phyloP scores from a whole-genome alignment of 2,113 vertebrate genomes.

The Ptychochromis oligacanthus region DNA sequence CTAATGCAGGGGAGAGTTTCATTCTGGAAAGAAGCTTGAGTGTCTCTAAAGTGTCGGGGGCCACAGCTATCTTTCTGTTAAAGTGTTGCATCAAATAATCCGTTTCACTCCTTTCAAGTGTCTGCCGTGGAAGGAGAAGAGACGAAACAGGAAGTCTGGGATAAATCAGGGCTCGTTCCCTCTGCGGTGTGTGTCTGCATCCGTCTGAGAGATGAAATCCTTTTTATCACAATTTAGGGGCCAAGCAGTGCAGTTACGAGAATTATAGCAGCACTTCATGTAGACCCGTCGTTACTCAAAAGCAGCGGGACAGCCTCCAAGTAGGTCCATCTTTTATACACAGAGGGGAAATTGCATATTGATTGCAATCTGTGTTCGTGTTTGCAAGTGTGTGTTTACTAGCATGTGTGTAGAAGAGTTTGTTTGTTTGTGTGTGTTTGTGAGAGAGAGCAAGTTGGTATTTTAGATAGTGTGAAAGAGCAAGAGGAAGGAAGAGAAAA shows the following conservation, averaged over 20 bases:
- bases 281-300: conserved; percentile 71
- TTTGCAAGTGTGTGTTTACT: conserved; percentile 44
- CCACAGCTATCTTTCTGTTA: conserved; percentile 6
- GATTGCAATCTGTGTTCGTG: conserved; percentile 70
- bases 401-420: conserved; percentile 6
- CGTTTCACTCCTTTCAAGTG: conserved; percentile 35
- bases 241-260: conserved; percentile 63
- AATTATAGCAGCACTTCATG: conserved; percentile 72
- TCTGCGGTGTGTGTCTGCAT: conserved; percentile 36
- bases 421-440: background rate
- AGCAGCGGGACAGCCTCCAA: conserved; percentile 64
- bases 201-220: conserved; percentile 68
- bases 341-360: conserved; percentile 79
- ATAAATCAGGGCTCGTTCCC: conserved; percentile 57
- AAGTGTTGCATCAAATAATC: conserved; percentile 36
- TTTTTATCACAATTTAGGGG: conserved; percentile 78
- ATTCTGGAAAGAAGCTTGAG: background rate
- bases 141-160: conserved; percentile 56
- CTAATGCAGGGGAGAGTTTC: background rate
- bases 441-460: background rate
- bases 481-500: background rate
- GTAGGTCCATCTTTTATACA: conserved; percentile 71
- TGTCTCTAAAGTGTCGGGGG: conserved; percentile 9
- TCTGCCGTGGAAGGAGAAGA: conserved; percentile 25
- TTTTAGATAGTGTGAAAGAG: background rate